Conservation (phyloP, 1,140 invertebrate genomes). For the Teleopsis dalmanni region DNA sequence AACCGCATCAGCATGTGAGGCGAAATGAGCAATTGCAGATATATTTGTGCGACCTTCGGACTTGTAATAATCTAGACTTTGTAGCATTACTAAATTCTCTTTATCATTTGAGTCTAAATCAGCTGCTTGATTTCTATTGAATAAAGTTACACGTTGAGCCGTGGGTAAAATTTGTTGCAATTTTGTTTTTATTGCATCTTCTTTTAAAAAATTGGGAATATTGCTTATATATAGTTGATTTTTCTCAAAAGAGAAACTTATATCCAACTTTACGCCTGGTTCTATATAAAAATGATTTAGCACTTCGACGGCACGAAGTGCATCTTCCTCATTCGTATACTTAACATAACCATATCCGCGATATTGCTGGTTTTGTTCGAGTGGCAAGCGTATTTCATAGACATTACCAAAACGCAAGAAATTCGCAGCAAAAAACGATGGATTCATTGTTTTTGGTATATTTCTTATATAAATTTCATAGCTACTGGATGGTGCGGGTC, state of each 20-base stretch:
- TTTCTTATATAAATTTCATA: constrained; percentile 83
- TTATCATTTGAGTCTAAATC: no score
- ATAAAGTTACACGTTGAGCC: no score
- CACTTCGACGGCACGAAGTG: constrained; percentile 11
- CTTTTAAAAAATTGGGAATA: constrained; percentile 10
- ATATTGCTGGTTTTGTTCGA: constrained; percentile 63
- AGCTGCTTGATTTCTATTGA: no score
- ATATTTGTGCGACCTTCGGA: no score
- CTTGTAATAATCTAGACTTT: no score
- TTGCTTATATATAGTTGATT: constrained; percentile 11
- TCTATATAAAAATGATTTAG: constrained; percentile 8
- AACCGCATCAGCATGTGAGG: constrained; percentile 13
- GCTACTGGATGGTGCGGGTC: constrained; percentile 49
- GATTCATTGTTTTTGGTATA: constrained; percentile 67
- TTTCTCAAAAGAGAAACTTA: constrained; percentile 12
- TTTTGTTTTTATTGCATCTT: no score
- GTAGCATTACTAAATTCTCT: no score
- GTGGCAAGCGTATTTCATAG: constrained; percentile 73
- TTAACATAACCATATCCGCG: constrained; percentile 17
- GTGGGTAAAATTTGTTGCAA: no score
- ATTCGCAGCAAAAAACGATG: constrained; percentile 73
- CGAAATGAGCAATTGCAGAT: no score
- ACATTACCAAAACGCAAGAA: constrained; percentile 57
- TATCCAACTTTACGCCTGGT: constrained; percentile 1
- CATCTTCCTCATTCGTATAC: constrained; percentile 7